Evolutionary conservation across 2,888 invertebrate genomes (phyloP).

Genomic region (Punctoribates punctum): DNA sequence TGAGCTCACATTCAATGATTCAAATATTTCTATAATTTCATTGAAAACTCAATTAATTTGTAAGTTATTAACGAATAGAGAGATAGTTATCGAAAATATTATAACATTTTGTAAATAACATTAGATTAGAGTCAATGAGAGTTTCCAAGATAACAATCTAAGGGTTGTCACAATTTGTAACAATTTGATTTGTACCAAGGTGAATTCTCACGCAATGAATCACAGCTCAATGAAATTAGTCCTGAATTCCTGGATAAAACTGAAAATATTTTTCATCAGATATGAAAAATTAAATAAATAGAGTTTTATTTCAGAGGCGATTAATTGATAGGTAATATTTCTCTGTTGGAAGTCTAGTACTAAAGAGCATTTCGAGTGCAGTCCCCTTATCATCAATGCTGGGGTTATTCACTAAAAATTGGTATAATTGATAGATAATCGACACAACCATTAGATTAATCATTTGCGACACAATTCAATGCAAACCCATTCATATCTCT

Average conservation of each 20-base stretch:
- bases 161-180: too few relatives aligned
- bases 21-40: too few relatives aligned
- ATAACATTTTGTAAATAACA: too few relatives aligned
- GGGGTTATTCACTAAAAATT: slow-evolving; percentile 17
- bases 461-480: too few relatives aligned
- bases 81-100: too few relatives aligned
- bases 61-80: too few relatives aligned
- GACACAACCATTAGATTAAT: neutral
- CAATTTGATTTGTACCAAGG: neutral
- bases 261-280: neutral
- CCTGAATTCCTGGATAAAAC: neutral
- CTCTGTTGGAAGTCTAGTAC: slow-evolving; percentile 21
- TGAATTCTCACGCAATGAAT: neutral
- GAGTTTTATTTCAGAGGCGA: neutral
- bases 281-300: neutral
- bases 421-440: slow-evolving; percentile 6
- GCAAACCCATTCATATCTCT: too few relatives aligned
- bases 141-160: too few relatives aligned
- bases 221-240: neutral
- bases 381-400: slow-evolving; percentile 27
- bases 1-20: too few relatives aligned
- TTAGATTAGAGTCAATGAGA: too few relatives aligned
- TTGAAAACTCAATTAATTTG: too few relatives aligned
- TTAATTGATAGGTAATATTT: neutral
- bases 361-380: neutral